phyloP scores from a whole-genome alignment of 2,113 vertebrate genomes.

The Platichthys flesus region DNA sequence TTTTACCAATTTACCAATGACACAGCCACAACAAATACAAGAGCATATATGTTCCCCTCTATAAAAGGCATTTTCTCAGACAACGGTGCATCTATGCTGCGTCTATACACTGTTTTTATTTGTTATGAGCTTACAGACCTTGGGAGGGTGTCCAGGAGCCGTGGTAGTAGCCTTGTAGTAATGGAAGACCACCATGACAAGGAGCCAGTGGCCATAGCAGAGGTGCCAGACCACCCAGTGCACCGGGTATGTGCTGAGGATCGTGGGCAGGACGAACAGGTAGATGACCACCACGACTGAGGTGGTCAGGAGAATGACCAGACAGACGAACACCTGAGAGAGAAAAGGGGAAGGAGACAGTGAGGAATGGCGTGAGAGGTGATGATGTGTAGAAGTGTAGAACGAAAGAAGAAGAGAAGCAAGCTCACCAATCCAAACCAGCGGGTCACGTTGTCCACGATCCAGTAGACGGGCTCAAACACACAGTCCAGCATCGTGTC shows the following conservation, averaged over 20 bases:
- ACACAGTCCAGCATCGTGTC: conserved; percentile 92
- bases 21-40: too few relatives aligned
- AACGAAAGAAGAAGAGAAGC: background rate
- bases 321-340: conserved; percentile 90
- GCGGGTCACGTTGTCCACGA: conserved; percentile 94
- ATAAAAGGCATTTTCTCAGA: too few relatives aligned
- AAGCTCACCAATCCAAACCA: conserved; percentile 96
- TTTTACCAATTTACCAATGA: too few relatives aligned
- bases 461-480: conserved; percentile 96
- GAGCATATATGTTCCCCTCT: too few relatives aligned
- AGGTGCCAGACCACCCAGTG: conserved; percentile 91
- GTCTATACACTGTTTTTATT: too few relatives aligned
- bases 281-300: conserved; percentile 92
- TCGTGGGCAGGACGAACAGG: conserved; percentile 90
- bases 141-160: conserved; percentile 88
- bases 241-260: conserved; percentile 87
- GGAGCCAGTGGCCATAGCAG: conserved; percentile 94
- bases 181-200: conserved; percentile 94
- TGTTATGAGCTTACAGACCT: conserved; percentile 80
- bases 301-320: conserved; percentile 90
- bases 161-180: conserved; percentile 97
- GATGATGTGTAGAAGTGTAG: background rate
- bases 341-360: background rate
- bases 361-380: background rate
- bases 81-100: too few relatives aligned